Conservation (phyloP, 2,888 invertebrate genomes). For the Tipula confusa region DNA sequence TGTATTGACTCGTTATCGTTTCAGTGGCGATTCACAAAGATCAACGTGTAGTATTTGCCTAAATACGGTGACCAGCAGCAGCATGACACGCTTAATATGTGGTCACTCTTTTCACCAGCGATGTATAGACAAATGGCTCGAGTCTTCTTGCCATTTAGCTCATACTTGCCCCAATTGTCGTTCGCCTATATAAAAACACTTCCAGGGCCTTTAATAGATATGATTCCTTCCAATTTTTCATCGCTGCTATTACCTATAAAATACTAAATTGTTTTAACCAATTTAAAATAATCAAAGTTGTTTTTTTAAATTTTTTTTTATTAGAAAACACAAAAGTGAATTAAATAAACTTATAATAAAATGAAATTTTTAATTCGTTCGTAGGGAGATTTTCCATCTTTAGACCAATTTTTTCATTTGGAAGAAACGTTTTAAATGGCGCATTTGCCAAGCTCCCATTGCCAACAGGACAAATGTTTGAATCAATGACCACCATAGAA, state of each 20-base stretch:
- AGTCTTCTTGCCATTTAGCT: neutral
- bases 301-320: neutral
- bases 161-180: neutral
- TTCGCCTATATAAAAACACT: neutral
- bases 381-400: slow-evolving; percentile 39
- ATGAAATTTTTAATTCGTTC: neutral
- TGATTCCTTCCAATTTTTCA: neutral
- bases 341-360: neutral
- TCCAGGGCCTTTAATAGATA: neutral
- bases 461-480: slow-evolving; percentile 85
- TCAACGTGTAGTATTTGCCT: neutral
- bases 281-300: neutral
- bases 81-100: neutral
- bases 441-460: slow-evolving; percentile 99
- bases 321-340: slow-evolving; percentile 20
- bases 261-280: neutral
- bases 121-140: neutral
- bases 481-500: slow-evolving; percentile 93
- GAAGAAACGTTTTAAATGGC: slow-evolving; percentile 97
- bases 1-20: neutral
- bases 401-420: slow-evolving; percentile 98
- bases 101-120: neutral
- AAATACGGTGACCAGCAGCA: neutral
- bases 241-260: too few species aligned
- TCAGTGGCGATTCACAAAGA: neutral